These are phyloP conservation scores for Drosophila ficusphila DNA, from an alignment of 1,140 invertebrate genomes.

Conservation along the genomic window DNA sequence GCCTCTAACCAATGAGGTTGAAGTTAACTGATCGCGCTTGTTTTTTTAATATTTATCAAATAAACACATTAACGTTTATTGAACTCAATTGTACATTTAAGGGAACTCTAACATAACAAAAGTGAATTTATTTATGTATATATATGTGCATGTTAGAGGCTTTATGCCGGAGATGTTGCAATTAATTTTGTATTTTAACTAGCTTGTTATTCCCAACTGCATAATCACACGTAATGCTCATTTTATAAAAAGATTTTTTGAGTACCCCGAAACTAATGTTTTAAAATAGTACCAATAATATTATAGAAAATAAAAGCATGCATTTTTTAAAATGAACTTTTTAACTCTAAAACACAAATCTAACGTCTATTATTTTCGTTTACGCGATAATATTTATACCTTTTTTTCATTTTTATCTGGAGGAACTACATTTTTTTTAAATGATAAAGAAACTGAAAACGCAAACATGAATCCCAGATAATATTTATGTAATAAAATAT, in stretches of 20 bases:
- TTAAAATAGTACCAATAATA: background rate
- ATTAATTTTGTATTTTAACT: background rate
- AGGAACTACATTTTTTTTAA: background rate
- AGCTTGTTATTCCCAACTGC: background rate
- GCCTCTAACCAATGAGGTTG: background rate
- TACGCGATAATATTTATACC: too few species aligned
- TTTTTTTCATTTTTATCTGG: too few species aligned
- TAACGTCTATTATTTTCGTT: background rate
- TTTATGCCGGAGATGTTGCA: background rate
- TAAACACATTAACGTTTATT: background rate
- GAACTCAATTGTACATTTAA: background rate
- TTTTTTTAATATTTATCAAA: background rate
- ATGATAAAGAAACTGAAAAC: background rate
- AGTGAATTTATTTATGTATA: background rate
- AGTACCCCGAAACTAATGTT: slow-evolving; percentile 1
- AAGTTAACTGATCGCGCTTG: background rate
- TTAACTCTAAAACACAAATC: background rate
- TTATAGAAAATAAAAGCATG: slow-evolving; percentile 7
- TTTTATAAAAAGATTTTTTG: background rate
- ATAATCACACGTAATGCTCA: background rate
- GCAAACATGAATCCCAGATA: background rate
- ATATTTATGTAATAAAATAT: too few species aligned
- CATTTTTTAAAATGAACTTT: background rate
- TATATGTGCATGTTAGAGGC: background rate
- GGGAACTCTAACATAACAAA: background rate